Conservation (phyloP, 2,113 vertebrate species). For the Campylorhamphus procurvoides region DNA sequence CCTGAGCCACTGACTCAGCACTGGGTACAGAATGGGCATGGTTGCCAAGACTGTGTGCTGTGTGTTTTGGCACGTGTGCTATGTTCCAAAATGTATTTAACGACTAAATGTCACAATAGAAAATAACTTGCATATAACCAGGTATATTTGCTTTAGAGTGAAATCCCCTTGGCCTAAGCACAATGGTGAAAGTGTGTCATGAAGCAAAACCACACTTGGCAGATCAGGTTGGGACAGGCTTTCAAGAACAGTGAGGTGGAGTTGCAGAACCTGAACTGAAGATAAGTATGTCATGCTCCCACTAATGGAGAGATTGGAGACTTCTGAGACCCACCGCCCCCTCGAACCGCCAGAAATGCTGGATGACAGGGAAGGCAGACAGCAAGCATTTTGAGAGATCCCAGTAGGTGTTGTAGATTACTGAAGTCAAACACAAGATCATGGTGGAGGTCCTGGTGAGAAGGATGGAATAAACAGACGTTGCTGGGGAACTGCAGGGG, state of each 20-base stretch:
- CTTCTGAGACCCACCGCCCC: not conserved
- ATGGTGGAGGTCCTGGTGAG: not conserved
- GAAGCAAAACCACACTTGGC: not conserved
- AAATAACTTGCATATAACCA: not conserved
- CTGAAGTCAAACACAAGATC: not conserved
- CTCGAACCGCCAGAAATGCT: not conserved
- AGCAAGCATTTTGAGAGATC: not conserved
- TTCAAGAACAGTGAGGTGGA: not conserved
- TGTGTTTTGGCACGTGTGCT: not conserved
- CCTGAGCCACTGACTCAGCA: not conserved
- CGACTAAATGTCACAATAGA: not conserved
- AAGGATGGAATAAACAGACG: not conserved
- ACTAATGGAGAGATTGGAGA: not conserved
- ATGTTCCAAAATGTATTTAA: not conserved
- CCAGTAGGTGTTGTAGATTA: not conserved
- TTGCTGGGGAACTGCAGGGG: not conserved
- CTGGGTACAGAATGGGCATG: not conserved
- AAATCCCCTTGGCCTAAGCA: not conserved
- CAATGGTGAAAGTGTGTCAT: not conserved
- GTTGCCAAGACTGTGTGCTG: not conserved
- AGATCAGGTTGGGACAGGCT: not conserved
- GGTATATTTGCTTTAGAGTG: not conserved
- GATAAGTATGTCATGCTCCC: accelerated
- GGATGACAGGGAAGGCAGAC: not conserved
- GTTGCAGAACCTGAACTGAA: not conserved